Base-by-base conservation (phyloP, 2,888 invertebrate species). In the Tinea pellionella region DNA sequence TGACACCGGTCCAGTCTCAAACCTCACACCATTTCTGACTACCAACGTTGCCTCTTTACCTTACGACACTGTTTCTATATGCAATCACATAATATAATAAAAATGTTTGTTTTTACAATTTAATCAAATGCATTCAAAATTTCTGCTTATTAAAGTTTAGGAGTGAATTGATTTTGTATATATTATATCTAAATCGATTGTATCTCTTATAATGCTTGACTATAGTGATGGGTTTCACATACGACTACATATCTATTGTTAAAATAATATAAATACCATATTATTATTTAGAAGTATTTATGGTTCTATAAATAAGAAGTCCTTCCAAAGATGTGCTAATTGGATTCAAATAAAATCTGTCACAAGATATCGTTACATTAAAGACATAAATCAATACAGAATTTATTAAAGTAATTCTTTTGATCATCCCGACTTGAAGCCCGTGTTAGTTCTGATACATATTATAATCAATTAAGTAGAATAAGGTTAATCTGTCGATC, bases 1-100 rank as follows among this genome's bases (percentile, higher is more conserved):
- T 29, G 42, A 30, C 24, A 56, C 56, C 55, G 55, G 18, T 30
- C 60, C 56, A 51, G 13, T 42, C 47, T 29, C 3, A 24, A 47
- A 51, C 53, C 60, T 51, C 60, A 43, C 60, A 53, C 60, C 60
- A 59, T 59, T 59, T 59, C 53, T 53, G 53, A 53, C 53, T 53
- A 53, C 53, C 53, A 53, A 24, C 53, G 57, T 37, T 57, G 57
- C 57, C 59, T 47, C 29, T 47, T 51, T 47, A 60, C 60, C 53
- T 53, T 53, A 32, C 53, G 60, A 29, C 29, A 42, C 43, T 51
- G 51, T 60, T 37, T 51, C 16, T 32, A 60, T 41, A 19, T 42
- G 42, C 37, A 30, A n/a, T 37, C 37, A 15, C 41, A 41, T 41
- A 24, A 24, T 24, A 24, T 9, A 37, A n/a, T n/a, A 51, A 2